Evolutionary conservation across 2,888 invertebrate species (phyloP).

Genomic region (Drosophila nigricruria): DNA sequence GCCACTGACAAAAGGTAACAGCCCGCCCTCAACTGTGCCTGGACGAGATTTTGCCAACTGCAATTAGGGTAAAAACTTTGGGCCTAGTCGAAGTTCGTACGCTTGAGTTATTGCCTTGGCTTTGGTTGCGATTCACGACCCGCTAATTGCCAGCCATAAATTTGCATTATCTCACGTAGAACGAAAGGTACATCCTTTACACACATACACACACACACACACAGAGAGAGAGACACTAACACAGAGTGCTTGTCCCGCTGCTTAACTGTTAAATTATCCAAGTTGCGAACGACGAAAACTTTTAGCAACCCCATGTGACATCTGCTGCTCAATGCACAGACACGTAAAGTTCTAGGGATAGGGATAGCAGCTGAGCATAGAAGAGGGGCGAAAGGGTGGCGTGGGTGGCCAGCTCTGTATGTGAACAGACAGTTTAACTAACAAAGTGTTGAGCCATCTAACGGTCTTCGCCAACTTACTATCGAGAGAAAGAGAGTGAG

Average conservation of each 20-base stretch:
- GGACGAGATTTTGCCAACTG: conserved; percentile 67
- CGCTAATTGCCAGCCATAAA: conserved; percentile 78
- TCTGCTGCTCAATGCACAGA: conserved; percentile 77
- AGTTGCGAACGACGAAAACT: conserved; percentile 64
- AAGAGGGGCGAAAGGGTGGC: not conserved
- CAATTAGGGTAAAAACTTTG: conserved; percentile 65
- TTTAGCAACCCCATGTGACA: conserved; percentile 72
- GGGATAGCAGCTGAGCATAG: not conserved
- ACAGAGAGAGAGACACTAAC: not conserved
- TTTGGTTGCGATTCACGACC: conserved; percentile 73
- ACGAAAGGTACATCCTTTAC: conserved; percentile 48
- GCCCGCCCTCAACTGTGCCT: not conserved
- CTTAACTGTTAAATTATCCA: conserved; percentile 72
- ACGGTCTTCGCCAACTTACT: conserved; percentile 14
- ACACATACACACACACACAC: not conserved
- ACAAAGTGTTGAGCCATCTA: conserved; percentile 62
- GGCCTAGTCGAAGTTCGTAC: conserved; percentile 63
- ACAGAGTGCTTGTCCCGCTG: conserved; percentile 9
- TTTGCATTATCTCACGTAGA: conserved; percentile 79
- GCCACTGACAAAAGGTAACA: conserved; percentile 33
- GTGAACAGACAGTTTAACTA: conserved; percentile 67
- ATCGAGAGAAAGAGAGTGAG: not conserved
- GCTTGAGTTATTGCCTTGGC: conserved; percentile 69
- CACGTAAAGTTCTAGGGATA: conserved; percentile 56
- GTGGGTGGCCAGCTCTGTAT: conserved; percentile 23